Evolutionary conservation across 2,113 vertebrate genomes (phyloP).

Genomic region (Ibidorhyncha struthersii): DNA sequence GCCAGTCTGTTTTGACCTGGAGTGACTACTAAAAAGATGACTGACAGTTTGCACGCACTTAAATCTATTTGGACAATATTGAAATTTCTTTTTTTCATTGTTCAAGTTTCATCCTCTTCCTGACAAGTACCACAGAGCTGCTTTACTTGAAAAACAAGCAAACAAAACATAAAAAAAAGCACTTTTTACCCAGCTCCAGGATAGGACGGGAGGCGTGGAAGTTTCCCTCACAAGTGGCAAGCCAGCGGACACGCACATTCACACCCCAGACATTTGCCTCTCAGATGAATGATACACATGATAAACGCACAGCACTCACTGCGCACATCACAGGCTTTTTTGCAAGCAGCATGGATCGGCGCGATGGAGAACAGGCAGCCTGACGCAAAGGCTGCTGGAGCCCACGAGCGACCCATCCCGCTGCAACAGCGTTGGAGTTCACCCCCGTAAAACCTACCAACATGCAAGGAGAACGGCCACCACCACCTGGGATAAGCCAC

Average conservation of each 20-base stretch:
- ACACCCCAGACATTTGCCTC: background rate
- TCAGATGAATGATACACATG: background rate
- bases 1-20: background rate
- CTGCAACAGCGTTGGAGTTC: background rate
- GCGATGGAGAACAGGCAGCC: fast-evolving
- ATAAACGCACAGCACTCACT: fast-evolving
- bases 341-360: fast-evolving
- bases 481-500: background rate
- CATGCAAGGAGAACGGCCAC: fast-evolving
- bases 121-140: constrained; percentile 21
- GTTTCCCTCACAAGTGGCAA: background rate
- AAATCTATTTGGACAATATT: background rate
- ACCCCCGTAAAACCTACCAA: background rate
- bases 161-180: background rate
- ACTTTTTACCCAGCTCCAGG: background rate
- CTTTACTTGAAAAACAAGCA: constrained; percentile 37
- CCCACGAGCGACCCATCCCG: fast-evolving
- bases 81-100: constrained; percentile 20
- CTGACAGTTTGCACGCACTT: background rate
- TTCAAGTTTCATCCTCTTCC: constrained; percentile 14
- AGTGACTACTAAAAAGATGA: background rate
- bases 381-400: background rate
- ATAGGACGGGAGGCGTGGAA: background rate
- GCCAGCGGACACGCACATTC: background rate
- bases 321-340: fast-evolving